Conservation (phyloP, 2,113 vertebrate species). For the Calonectris borealis region DNA sequence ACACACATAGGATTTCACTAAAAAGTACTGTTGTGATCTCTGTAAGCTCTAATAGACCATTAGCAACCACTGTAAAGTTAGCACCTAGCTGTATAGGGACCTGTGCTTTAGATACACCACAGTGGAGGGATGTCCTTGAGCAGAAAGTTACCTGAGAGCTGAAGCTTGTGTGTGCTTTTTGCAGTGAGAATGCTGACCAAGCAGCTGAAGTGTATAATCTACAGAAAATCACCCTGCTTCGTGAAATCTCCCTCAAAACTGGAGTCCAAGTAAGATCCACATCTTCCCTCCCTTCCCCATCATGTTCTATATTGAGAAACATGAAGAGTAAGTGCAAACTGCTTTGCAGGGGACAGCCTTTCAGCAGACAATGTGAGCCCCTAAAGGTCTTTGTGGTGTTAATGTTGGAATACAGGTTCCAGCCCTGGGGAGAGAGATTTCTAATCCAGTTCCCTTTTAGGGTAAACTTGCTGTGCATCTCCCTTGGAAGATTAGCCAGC, state of each 20-base stretch:
- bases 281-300: background rate
- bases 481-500: background rate
- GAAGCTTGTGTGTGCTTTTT: background rate
- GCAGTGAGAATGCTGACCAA: constrained; percentile 93
- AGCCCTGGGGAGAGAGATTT: background rate
- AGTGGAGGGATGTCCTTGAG: background rate
- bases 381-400: background rate
- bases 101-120: background rate
- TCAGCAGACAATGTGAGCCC: background rate
- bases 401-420: background rate
- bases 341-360: background rate
- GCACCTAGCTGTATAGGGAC: background rate
- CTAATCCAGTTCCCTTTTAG: background rate
- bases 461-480: background rate
- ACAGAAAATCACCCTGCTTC: constrained; percentile 93
- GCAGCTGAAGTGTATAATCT: constrained; percentile 89
- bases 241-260: constrained; percentile 94
- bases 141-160: background rate
- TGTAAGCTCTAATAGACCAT: background rate
- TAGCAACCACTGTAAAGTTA: no score
- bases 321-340: accelerated
- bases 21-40: background rate
- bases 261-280: constrained; percentile 87
- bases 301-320: background rate
- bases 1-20: accelerated